Evolutionary conservation across 2,113 vertebrate genomes (phyloP).

Genomic region (Ochotona princeps): DNA sequence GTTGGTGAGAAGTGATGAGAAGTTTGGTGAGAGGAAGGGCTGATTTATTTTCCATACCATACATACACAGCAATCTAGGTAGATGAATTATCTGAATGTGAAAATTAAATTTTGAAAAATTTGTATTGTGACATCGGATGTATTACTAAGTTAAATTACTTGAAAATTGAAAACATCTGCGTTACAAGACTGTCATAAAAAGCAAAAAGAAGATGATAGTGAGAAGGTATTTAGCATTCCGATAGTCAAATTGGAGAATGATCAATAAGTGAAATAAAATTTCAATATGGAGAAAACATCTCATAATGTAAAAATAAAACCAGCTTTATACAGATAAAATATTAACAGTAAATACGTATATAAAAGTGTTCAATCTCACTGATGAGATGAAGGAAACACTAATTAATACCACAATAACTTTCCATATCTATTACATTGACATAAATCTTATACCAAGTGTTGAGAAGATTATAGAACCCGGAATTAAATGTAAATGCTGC

Average conservation of each 20-base stretch:
- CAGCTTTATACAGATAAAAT: background rate
- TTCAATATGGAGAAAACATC: background rate
- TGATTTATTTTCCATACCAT: background rate
- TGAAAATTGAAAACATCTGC: background rate
- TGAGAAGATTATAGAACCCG: background rate
- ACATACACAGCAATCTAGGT: background rate
- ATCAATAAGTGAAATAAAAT: background rate
- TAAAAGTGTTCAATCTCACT: background rate
- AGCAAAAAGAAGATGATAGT: background rate
- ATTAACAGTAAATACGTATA: background rate
- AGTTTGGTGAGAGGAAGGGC: background rate
- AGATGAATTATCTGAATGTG: background rate
- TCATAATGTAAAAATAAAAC: background rate
- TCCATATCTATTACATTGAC: background rate
- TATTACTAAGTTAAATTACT: background rate
- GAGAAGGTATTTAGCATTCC: background rate
- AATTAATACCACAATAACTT: conserved; percentile 9
- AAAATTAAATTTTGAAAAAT: background rate
- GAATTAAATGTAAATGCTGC: background rate
- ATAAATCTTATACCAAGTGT: background rate
- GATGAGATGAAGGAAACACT: background rate
- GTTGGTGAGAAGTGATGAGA: background rate
- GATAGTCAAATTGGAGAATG: background rate
- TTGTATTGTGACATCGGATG: background rate
- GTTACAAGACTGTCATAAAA: background rate